A percentile compares a stretch with the other conserved stretches of the same genome.
phyloP scores from a whole-genome alignment of 2,888 invertebrate species.

The Archaeoteleia sp. region DNA sequence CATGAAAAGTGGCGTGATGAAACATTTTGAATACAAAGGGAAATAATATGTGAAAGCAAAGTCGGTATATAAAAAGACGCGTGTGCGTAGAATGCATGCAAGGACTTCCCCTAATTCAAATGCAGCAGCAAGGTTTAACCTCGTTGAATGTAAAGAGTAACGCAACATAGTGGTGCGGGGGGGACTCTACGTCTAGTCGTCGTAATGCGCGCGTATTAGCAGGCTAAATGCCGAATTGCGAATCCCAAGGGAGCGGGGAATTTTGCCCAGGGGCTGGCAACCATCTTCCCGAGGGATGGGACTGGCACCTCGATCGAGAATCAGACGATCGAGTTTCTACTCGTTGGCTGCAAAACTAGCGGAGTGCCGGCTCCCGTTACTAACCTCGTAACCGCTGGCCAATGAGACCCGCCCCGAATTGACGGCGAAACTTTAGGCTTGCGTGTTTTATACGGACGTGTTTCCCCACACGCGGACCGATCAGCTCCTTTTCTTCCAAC shows the following conservation, averaged over 20 bases:
- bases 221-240: constrained; percentile 63
- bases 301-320: constrained; percentile 60
- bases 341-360: constrained; percentile 56
- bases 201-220: constrained; percentile 64
- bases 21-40: constrained; percentile 31
- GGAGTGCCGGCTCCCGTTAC: constrained; percentile 60
- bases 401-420: constrained; percentile 52
- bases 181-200: constrained; percentile 37
- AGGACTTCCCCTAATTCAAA: constrained; percentile 41
- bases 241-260: constrained; percentile 62
- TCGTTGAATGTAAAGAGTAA: constrained; percentile 52
- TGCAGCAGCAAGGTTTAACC: constrained; percentile 48
- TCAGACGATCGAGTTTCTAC: constrained; percentile 65
- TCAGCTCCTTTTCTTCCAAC: no score
- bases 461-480: constrained; percentile 34
- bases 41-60: constrained; percentile 42
- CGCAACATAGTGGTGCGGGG: constrained; percentile 23
- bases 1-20: constrained; percentile 30
- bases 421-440: constrained; percentile 25
- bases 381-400: constrained; percentile 64
- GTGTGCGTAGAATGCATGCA: constrained; percentile 1
- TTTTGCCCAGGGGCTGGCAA: constrained; percentile 63
- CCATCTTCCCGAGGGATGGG: constrained; percentile 66
- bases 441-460: constrained; percentile 20
- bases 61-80: constrained; percentile 30